phyloP scores from a whole-genome alignment of 2,888 invertebrate genomes.

The Eupithecia insigniata region DNA sequence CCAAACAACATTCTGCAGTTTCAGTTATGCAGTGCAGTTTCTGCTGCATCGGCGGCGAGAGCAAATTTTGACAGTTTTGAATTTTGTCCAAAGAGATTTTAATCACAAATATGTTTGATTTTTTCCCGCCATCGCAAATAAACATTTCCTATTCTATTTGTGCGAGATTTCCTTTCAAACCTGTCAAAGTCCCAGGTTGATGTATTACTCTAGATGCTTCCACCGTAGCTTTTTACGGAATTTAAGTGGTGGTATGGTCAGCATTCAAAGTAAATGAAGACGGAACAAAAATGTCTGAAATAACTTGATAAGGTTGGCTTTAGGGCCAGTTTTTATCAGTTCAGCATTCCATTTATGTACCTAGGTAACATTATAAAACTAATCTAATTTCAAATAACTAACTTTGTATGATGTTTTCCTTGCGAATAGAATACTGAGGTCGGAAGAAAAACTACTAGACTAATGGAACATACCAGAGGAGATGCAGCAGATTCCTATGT shows the following conservation, averaged over 20 bases:
- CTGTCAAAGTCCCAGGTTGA: background rate
- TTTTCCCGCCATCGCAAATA: background rate
- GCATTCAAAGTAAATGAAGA: slow-evolving; percentile 1
- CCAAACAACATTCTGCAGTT: background rate
- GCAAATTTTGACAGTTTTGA: background rate
- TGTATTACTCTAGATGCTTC: background rate
- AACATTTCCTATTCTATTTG: too few species aligned
- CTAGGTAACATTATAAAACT: background rate
- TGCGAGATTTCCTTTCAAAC: background rate
- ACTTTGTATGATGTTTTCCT: background rate
- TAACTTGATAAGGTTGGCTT: background rate
- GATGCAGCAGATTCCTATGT: background rate
- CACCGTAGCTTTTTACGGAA: background rate
- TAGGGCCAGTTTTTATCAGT: background rate
- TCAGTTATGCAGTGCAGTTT: too few species aligned
- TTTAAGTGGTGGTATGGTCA: background rate
- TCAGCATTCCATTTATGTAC: background rate
- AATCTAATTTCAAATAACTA: background rate
- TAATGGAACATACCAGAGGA: background rate
- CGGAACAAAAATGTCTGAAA: background rate
- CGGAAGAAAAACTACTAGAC: too few species aligned
- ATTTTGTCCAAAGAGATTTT: too few species aligned
- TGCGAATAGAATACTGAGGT: too few species aligned
- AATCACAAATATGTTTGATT: too few species aligned
- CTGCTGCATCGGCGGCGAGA: too few species aligned